A percentile compares a stretch with the other conserved stretches of the same genome.
phyloP scores from a whole-genome alignment of 2,888 invertebrate species.

The Cyclophora punctaria region DNA sequence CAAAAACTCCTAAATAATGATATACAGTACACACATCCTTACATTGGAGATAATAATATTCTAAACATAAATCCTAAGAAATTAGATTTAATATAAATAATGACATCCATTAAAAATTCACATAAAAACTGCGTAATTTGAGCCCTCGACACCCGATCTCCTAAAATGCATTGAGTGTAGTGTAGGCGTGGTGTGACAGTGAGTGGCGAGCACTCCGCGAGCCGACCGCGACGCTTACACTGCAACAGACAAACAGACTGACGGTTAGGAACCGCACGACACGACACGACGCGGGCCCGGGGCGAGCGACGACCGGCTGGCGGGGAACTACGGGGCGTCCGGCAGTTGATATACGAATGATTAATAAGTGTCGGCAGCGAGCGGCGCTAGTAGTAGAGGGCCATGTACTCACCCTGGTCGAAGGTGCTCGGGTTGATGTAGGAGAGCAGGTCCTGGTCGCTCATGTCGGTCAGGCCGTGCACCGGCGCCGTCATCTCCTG shows the following conservation, averaged over 20 bases:
- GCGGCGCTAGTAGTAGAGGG: constrained; percentile 27
- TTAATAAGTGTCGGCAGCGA: constrained; percentile 31
- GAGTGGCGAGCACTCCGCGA: constrained; percentile 13
- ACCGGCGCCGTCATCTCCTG: constrained; percentile 77
- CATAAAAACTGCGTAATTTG: constrained; percentile 64
- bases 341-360: constrained; percentile 54
- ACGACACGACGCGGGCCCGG: constrained; percentile 4
- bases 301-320: too few relatives aligned
- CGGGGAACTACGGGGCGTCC: neutral
- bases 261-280: constrained; percentile 3
- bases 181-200: constrained; percentile 22
- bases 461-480: constrained; percentile 87
- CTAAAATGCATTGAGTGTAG: constrained; percentile 44
- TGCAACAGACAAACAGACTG: constrained; percentile 39
- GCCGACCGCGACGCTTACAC: constrained; percentile 40
- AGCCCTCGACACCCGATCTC: constrained; percentile 51
- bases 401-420: constrained; percentile 81
- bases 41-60: constrained; percentile 20
- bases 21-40: constrained; percentile 18
- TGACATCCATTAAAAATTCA: constrained; percentile 63
- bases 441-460: constrained; percentile 89
- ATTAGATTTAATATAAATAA: constrained; percentile 31
- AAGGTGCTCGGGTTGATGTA: constrained; percentile 93
- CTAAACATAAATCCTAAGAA: constrained; percentile 30
- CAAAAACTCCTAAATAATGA: constrained; percentile 17